phyloP scores from a whole-genome alignment of 2,797 vertebrate species.

The Sebastes iracundus region DNA sequence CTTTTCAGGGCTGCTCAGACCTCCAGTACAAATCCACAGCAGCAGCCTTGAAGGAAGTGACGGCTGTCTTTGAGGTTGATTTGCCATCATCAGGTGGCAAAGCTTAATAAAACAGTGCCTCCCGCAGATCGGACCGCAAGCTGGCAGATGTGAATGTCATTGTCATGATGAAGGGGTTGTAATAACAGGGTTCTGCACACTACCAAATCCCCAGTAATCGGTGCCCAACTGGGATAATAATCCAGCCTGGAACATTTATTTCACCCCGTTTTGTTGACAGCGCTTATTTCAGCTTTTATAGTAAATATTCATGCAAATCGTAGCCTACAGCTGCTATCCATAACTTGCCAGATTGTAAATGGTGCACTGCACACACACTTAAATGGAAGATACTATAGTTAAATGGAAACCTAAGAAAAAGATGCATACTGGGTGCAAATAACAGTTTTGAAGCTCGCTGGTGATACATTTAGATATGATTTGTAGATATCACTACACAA shows the following conservation, averaged over 20 bases:
- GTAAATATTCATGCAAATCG: neutral
- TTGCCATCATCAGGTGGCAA: slow-evolving; percentile 21
- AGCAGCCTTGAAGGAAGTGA: neutral
- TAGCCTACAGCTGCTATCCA: neutral
- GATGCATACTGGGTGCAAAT: neutral
- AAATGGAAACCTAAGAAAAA: neutral
- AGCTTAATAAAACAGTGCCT: slow-evolving; percentile 3
- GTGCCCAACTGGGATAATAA: neutral
- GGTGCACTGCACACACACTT: neutral
- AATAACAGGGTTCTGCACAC: slow-evolving; percentile 4
- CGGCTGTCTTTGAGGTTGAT: slow-evolving; percentile 23
- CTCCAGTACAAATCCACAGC: neutral
- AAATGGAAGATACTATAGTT: neutral
- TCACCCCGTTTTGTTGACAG: neutral
- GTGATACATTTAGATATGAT: neutral
- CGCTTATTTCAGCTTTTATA: neutral
- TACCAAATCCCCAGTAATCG: slow-evolving; percentile 7
- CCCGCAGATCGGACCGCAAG: neutral
- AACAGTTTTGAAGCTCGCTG: neutral
- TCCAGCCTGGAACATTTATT: neutral
- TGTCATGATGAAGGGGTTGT: slow-evolving; percentile 20
- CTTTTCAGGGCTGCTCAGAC: neutral
- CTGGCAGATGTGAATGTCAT: slow-evolving; percentile 9
- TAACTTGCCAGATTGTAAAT: neutral
- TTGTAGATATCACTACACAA: neutral